Evolutionary conservation across 2,797 vertebrate species (phyloP), one percentile per base, ranked within the genome.

Genomic region (Phrynocephalus guinanensis): DNA sequence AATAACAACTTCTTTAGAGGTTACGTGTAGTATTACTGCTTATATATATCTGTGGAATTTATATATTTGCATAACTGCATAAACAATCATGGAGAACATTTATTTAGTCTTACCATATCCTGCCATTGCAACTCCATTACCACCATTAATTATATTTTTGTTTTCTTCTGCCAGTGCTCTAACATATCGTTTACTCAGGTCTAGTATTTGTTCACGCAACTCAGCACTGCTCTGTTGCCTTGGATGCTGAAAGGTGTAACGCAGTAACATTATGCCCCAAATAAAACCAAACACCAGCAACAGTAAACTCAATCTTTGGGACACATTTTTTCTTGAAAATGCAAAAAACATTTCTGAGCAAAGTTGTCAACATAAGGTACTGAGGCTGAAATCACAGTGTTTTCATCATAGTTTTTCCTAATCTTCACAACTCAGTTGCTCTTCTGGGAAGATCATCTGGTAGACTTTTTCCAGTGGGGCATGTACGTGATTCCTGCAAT

Each of bases 161-260:
- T 98, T 99, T 96, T 99, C 99, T 93, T 99, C 98, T 24, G 98
- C 98, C 89, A 99, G 96, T 91, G 98, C 98, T 95, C 98, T 99
- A 93, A 99, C 98, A 0, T 99, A 99, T 96, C 97, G 97, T 90
- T 97, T 98, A 93, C 99, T 99, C 91, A 99, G 97, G 92, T 99
- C 98, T 81, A 99, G 84, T 93, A 99, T 99, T 95, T 99, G 98
- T 95, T 99, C 98, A 16, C 98, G 97, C 77, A 99, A 94, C 95
- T 99, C 98, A 0, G 98, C 95, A 6, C 98, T 99, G 97, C 97
- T 99, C 95, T 99, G 98, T 93, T 97, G 98, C 80, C 97, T 97
- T 63, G 98, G 99, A 93, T 98, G 98, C 92, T 98, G 98, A 79
- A 98, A 97, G 0, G 98, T 99, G 94, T 99, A 99, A 88, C 98